A percentile compares a stretch with the other conserved stretches of the same genome.
These are phyloP conservation scores for Hemiprocne comata DNA, from an alignment of 2,113 vertebrate species.

Conservation along the genomic window DNA sequence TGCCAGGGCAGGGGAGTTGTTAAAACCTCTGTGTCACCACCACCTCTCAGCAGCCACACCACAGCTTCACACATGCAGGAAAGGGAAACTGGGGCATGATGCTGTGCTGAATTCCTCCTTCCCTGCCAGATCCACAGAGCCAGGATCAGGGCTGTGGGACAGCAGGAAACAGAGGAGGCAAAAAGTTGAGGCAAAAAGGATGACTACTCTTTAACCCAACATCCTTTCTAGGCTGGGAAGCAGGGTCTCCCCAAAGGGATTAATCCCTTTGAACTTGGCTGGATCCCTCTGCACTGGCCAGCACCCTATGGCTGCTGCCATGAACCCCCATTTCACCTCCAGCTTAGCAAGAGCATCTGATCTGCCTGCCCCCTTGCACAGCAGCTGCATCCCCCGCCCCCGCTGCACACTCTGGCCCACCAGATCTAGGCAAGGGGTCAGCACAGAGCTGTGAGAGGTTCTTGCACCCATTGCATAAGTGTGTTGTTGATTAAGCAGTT, in stretches of 20 bases:
- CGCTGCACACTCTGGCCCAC: neutral
- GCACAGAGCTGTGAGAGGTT: neutral
- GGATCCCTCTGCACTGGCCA: neutral
- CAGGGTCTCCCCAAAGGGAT: neutral
- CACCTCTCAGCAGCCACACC: neutral
- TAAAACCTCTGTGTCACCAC: neutral
- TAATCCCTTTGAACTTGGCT: fast-evolving
- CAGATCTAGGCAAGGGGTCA: constrained; percentile 62
- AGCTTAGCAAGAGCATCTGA: neutral
- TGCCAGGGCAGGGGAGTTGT: neutral
- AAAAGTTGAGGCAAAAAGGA: fast-evolving
- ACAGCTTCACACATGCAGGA: neutral
- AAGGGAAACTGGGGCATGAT: neutral
- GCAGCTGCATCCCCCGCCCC: neutral
- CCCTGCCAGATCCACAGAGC: neutral
- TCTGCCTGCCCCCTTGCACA: fast-evolving
- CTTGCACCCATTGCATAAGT: constrained; percentile 65
- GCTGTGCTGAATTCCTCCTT: neutral
- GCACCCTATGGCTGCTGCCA: neutral
- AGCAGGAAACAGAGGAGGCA: neutral
- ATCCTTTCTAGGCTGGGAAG: neutral
- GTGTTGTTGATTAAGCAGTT: constrained; percentile 61
- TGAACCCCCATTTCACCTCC: neutral
- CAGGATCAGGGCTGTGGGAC: neutral
- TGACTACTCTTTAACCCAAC: neutral